Conservation (phyloP, 2,797 vertebrate species). For the Halcyon leucocephala region DNA sequence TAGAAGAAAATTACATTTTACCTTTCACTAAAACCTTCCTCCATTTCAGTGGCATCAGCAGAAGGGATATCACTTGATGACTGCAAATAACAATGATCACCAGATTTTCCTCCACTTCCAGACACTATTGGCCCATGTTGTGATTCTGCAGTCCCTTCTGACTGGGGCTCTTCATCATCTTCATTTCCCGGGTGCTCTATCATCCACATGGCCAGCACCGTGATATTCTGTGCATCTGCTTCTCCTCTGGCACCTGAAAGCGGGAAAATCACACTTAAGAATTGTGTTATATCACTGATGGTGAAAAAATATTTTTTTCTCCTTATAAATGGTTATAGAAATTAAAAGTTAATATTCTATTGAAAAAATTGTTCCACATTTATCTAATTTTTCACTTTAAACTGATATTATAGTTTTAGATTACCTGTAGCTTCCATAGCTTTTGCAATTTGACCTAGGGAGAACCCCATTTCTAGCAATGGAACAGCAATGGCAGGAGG, state of each 20-base stretch:
- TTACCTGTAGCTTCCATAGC: slow-evolving; percentile 97
- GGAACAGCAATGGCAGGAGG: slow-evolving; percentile 97
- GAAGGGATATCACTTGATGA: slow-evolving; percentile 90
- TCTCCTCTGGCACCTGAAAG: slow-evolving; percentile 91
- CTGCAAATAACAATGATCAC: slow-evolving; percentile 86
- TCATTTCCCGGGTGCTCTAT: slow-evolving; percentile 93
- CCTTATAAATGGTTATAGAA: not conserved
- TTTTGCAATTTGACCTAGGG: slow-evolving; percentile 95
- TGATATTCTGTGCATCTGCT: slow-evolving; percentile 97
- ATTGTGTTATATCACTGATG: not conserved
- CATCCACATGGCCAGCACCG: slow-evolving; percentile 99
- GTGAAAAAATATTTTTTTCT: not conserved
- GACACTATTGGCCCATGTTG: slow-evolving; percentile 80
- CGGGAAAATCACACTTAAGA: not conserved
- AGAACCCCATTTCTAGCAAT: slow-evolving; percentile 97
- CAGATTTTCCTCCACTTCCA: slow-evolving; percentile 85
- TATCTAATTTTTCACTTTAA: not conserved
- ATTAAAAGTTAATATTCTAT: not conserved
- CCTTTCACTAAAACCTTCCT: slow-evolving; percentile 96
- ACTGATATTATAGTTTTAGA: not conserved
- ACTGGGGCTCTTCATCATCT: slow-evolving; percentile 88
- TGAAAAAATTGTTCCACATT: not conserved
- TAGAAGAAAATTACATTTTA: slow-evolving; percentile 23
- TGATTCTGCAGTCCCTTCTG: slow-evolving; percentile 76
- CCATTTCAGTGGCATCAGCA: slow-evolving; percentile 89